Evolutionary conservation across 2,113 vertebrate species (phyloP).

Genomic region (Ursus arctos): DNA sequence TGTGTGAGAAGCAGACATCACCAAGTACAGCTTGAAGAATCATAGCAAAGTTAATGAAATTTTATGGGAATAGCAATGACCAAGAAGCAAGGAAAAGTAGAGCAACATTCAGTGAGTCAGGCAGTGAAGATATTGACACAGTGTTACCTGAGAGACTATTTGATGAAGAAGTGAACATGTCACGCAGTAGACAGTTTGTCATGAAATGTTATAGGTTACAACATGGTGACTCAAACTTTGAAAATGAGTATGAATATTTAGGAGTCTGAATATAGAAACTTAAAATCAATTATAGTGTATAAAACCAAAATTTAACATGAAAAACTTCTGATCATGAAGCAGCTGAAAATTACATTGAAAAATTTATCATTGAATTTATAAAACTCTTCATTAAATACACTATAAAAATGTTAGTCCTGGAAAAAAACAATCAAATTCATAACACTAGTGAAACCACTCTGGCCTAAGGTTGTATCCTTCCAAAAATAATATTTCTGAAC

Average conservation of each 20-base stretch:
- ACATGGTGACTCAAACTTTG: background rate
- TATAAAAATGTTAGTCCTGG: background rate
- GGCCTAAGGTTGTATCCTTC: background rate
- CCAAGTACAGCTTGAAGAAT: background rate
- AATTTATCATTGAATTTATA: background rate
- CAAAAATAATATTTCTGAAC: background rate
- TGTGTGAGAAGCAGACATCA: background rate
- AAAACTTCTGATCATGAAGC: background rate
- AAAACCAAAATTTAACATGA: background rate
- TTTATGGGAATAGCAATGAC: background rate
- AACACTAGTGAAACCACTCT: background rate
- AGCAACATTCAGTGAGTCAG: background rate
- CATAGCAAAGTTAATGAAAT: background rate
- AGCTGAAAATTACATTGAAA: background rate
- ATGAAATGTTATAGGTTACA: background rate
- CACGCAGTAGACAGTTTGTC: background rate
- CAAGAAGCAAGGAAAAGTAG: background rate
- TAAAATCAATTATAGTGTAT: background rate
- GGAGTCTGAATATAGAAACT: background rate
- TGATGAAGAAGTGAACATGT: background rate
- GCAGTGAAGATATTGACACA: background rate
- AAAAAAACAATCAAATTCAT: background rate
- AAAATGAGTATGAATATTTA: background rate
- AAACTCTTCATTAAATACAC: background rate
- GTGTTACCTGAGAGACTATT: background rate